Evolutionary conservation across 1,140 invertebrate genomes (phyloP).

Genomic region (Aphis gossypii): DNA sequence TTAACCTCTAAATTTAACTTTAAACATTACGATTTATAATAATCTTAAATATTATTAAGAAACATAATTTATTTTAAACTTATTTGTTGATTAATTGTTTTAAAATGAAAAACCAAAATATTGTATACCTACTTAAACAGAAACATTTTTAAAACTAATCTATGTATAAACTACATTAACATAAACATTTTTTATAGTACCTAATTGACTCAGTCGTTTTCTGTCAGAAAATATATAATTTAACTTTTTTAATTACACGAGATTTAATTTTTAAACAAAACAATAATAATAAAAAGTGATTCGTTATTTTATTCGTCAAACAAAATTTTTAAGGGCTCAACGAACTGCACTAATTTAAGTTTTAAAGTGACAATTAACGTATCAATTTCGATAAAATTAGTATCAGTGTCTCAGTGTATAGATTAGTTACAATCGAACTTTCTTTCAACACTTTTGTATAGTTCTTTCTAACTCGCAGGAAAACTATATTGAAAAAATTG

Average conservation of each 20-base stretch:
- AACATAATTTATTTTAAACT: conserved; percentile 15
- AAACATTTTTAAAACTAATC: background rate
- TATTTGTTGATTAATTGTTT: conserved; percentile 33
- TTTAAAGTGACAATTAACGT: background rate
- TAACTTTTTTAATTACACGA: background rate
- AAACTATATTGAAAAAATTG: background rate
- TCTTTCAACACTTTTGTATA: background rate
- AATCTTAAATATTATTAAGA: background rate
- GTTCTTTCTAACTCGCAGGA: background rate
- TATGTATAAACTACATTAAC: background rate
- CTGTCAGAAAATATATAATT: background rate
- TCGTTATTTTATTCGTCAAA: background rate
- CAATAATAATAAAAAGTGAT: background rate
- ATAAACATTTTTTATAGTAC: background rate
- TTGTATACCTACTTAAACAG: background rate
- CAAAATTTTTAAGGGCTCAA: background rate
- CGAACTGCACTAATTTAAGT: background rate
- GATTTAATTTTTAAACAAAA: background rate
- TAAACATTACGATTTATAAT: conserved; percentile 7
- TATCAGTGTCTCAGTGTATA: background rate
- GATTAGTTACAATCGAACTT: background rate
- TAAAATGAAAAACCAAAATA: conserved; percentile 8
- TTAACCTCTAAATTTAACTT: conserved; percentile 11
- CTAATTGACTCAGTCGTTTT: background rate
- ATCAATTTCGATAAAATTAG: background rate